Evolutionary conservation across 2,113 vertebrate genomes (phyloP).

Genomic region (Daboia siamensis): DNA sequence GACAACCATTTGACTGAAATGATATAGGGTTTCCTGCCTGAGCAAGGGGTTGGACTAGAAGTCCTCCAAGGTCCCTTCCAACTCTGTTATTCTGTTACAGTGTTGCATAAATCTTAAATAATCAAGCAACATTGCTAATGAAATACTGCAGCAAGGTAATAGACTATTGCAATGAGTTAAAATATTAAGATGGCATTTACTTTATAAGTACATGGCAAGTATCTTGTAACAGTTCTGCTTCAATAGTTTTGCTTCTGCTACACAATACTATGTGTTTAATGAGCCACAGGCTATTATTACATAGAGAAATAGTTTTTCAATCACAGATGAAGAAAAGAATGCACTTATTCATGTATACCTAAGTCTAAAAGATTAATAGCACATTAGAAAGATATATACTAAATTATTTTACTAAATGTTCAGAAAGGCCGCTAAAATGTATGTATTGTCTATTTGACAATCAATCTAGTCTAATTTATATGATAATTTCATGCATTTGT

Average conservation of each 20-base stretch:
- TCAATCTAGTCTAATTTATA: neutral
- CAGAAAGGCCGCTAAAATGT: neutral
- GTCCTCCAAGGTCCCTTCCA: no score
- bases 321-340: neutral
- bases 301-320: neutral
- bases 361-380: neutral
- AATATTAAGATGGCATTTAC: conserved; percentile 44
- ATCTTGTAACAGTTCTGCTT: conserved; percentile 21
- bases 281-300: neutral
- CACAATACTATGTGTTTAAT: conserved; percentile 4
- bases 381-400: neutral
- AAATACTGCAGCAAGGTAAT: conserved; percentile 27
- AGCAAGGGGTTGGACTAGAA: no score
- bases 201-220: conserved; percentile 1
- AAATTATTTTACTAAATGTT: neutral
- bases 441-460: neutral
- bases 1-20: no score
- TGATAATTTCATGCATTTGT: neutral
- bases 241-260: conserved; percentile 14
- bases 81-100: no score
- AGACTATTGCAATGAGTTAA: conserved; percentile 26
- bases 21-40: no score
- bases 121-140: conserved; percentile 36
- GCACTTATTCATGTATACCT: neutral
- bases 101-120: conserved; percentile 1